Percentiles rank a stretch among this genome's conserved stretches.
These are phyloP conservation scores for Clostera curtula DNA, from an alignment of 2,888 invertebrate genomes.

Conservation along the genomic window DNA sequence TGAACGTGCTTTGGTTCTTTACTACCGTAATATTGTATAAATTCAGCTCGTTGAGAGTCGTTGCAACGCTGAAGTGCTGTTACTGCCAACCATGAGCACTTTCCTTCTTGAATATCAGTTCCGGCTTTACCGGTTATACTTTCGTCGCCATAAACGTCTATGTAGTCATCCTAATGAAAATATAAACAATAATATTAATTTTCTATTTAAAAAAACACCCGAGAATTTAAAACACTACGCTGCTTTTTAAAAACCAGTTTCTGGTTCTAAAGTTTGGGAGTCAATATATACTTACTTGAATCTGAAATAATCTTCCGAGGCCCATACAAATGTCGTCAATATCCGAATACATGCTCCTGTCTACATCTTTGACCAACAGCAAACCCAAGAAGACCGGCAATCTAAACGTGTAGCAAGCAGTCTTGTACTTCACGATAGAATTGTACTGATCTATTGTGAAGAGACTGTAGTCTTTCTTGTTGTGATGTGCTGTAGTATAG, in stretches of 20 bases:
- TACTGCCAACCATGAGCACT: conserved; percentile 93
- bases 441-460: conserved; percentile 89
- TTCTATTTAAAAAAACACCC: background rate
- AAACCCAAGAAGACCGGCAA: conserved; percentile 90
- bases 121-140: conserved; percentile 32
- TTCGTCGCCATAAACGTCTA: conserved; percentile 89
- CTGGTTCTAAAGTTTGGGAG: too few species aligned
- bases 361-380: conserved; percentile 82
- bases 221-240: background rate
- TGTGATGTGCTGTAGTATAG: conserved; percentile 71
- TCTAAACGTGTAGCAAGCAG: conserved; percentile 91
- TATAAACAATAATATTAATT: background rate
- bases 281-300: conserved; percentile 80
- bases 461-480: conserved; percentile 45
- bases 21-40: conserved; percentile 83
- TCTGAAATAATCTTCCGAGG: conserved; percentile 94
- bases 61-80: conserved; percentile 78
- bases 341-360: conserved; percentile 80
- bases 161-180: conserved; percentile 85
- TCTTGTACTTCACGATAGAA: conserved; percentile 90
- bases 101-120: conserved; percentile 79
- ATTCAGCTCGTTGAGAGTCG: conserved; percentile 78
- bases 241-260: background rate
- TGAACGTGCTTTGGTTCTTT: conserved; percentile 77
- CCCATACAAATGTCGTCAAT: conserved; percentile 87